phyloP scores from a whole-genome alignment of 2,888 invertebrate species.

The Drosophila mimetica region DNA sequence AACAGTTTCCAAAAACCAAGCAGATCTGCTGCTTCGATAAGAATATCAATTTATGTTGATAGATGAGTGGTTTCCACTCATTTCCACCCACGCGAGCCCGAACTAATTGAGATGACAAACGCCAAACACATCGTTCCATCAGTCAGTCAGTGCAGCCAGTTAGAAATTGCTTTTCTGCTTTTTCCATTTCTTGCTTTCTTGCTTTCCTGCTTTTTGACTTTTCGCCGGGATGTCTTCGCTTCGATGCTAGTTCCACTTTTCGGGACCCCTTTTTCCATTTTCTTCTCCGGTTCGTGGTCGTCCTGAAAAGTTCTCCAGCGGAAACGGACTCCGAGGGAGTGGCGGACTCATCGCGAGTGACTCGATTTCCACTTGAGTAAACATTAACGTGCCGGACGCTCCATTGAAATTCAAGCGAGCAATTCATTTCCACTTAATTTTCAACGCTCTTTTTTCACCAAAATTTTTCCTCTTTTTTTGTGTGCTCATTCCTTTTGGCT shows the following conservation, averaged over 20 bases:
- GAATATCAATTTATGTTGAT: slow-evolving; percentile 40
- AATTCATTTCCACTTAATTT: slow-evolving; percentile 82
- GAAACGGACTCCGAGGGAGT: slow-evolving; percentile 58
- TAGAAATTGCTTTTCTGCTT: slow-evolving; percentile 36
- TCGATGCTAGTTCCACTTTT: slow-evolving; percentile 17
- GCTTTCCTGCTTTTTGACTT: slow-evolving; percentile 20
- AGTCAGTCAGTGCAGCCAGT: slow-evolving; percentile 47
- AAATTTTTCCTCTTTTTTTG: slow-evolving; percentile 9
- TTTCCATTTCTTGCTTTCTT: slow-evolving; percentile 22
- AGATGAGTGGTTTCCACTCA: slow-evolving; percentile 27
- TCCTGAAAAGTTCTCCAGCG: slow-evolving; percentile 64
- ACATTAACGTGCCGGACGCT: slow-evolving; percentile 79
- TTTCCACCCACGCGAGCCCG: slow-evolving; percentile 16
- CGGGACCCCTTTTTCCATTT: slow-evolving; percentile 16
- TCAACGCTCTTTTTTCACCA: slow-evolving; percentile 60
- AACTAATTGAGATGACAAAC: slow-evolving; percentile 46
- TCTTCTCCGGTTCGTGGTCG: slow-evolving; percentile 46
- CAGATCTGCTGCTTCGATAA: slow-evolving; percentile 29
- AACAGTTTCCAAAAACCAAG: not conserved
- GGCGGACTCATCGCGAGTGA: slow-evolving; percentile 60
- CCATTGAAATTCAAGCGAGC: slow-evolving; percentile 81
- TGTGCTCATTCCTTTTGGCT: slow-evolving; percentile 20
- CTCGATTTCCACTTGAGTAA: slow-evolving; percentile 80
- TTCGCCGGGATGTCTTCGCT: slow-evolving; percentile 25
- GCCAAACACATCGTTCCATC: slow-evolving; percentile 47